Conservation (phyloP, 2,113 vertebrate species). For the Petaurus breviceps region DNA sequence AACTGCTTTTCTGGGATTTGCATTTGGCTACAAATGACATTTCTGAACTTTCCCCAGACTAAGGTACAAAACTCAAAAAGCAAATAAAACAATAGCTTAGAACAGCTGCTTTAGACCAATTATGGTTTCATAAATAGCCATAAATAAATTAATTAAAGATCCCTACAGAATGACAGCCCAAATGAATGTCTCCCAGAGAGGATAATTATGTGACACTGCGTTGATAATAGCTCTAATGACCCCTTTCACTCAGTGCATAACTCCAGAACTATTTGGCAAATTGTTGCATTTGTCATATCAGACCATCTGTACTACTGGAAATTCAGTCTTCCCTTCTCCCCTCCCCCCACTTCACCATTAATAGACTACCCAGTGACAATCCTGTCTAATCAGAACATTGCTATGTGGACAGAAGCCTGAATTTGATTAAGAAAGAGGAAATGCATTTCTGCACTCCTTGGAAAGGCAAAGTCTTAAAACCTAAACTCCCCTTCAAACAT, state of each 20-base stretch:
- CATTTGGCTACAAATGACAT: background rate
- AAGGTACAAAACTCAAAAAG: background rate
- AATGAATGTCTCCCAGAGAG: background rate
- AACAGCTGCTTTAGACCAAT: background rate
- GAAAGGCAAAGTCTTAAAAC: conserved; percentile 54
- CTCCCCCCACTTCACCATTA: background rate
- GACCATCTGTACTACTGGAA: conserved; percentile 9
- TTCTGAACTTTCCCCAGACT: background rate
- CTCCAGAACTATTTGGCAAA: conserved; percentile 21
- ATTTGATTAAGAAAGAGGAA: conserved; percentile 54
- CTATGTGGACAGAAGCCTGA: background rate
- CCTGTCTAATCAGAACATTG: conserved; percentile 29
- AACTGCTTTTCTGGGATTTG: background rate
- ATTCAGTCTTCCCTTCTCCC: background rate
- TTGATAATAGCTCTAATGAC: conserved; percentile 47
- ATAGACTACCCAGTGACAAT: conserved; percentile 37
- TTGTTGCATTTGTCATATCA: background rate
- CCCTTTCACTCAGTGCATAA: background rate
- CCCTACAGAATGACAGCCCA: conserved; percentile 11
- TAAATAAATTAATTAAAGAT: conserved; percentile 15
- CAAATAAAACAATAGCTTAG: background rate
- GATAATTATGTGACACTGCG: conserved; percentile 7
- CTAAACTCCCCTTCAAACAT: conserved; percentile 37
- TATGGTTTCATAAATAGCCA: background rate
- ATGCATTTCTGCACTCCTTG: conserved; percentile 45